A percentile compares a stretch with the other conserved stretches of the same genome.
Evolutionary conservation across 2,113 vertebrate species (phyloP).

Genomic region (Heterotilapia buettikoferi): DNA sequence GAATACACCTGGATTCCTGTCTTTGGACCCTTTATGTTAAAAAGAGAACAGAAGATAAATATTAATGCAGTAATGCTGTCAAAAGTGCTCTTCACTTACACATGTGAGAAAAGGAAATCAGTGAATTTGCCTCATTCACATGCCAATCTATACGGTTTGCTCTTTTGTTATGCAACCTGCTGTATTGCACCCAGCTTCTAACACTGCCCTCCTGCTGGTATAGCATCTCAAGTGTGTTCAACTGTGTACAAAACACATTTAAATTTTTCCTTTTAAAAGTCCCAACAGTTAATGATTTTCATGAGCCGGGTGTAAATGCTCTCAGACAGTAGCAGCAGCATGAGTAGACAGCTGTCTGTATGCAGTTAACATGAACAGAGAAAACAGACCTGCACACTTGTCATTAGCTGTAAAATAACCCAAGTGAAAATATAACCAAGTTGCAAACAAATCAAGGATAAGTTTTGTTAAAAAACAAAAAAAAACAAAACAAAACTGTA

Average conservation of each 20-base stretch:
- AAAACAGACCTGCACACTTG: background rate
- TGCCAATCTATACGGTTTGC: background rate
- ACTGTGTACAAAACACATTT: background rate
- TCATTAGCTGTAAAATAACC: background rate
- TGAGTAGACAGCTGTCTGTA: background rate
- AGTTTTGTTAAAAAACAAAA: background rate
- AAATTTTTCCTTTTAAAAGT: background rate
- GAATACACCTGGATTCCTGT: background rate
- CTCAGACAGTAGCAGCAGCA: background rate
- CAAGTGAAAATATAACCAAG: background rate
- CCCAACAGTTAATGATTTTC: background rate
- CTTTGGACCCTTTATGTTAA: background rate
- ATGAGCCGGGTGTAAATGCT: background rate
- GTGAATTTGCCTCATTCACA: background rate
- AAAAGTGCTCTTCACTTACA: background rate
- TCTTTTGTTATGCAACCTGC: background rate
- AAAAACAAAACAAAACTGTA: background rate
- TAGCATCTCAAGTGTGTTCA: background rate
- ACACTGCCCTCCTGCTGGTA: background rate
- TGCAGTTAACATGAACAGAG: background rate
- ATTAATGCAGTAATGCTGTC: background rate
- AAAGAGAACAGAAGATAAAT: background rate
- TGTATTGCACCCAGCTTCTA: background rate
- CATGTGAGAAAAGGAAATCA: background rate
- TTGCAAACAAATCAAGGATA: background rate